These are phyloP conservation scores for Phymorhynchus buccinoides DNA, from an alignment of 1,140 invertebrate species.

Conservation along the genomic window DNA sequence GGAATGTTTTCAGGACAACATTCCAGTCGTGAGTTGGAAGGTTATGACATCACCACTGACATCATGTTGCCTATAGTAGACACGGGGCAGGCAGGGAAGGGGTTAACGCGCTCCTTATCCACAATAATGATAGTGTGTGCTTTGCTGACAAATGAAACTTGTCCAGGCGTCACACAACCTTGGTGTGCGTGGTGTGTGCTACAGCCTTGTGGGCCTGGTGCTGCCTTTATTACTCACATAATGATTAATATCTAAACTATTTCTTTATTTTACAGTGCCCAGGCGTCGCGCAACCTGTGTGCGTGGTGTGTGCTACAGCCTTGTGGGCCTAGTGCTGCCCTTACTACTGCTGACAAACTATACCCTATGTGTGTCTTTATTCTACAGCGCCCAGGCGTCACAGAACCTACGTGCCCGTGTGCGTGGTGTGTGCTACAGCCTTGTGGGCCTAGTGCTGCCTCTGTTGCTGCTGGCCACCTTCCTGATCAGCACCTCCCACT, in stretches of 20 bases:
- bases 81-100: no score
- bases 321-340: conserved; percentile 73
- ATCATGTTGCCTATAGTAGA: no score
- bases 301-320: conserved; percentile 69
- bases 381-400: conserved; percentile 62
- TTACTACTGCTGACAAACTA: conserved; percentile 69
- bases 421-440: conserved; percentile 69
- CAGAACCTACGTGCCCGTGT: conserved; percentile 64
- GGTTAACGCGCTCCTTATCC: no score
- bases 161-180: conserved; percentile 63
- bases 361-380: neutral
- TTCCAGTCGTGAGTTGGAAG: no score
- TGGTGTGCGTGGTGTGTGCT: conserved; percentile 68
- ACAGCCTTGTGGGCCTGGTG: conserved; percentile 71
- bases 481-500: conserved; percentile 69
- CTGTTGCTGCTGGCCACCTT: conserved; percentile 72
- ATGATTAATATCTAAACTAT: no score
- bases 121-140: no score
- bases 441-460: conserved; percentile 73
- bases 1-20: no score
- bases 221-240: conserved; percentile 73
- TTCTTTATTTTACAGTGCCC: conserved; percentile 57
- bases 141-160: no score
- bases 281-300: conserved; percentile 63
- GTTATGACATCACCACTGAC: no score